These are phyloP conservation scores for Dryobates pubescens DNA, from an alignment of 2,797 vertebrate species.

Conservation along the genomic window DNA sequence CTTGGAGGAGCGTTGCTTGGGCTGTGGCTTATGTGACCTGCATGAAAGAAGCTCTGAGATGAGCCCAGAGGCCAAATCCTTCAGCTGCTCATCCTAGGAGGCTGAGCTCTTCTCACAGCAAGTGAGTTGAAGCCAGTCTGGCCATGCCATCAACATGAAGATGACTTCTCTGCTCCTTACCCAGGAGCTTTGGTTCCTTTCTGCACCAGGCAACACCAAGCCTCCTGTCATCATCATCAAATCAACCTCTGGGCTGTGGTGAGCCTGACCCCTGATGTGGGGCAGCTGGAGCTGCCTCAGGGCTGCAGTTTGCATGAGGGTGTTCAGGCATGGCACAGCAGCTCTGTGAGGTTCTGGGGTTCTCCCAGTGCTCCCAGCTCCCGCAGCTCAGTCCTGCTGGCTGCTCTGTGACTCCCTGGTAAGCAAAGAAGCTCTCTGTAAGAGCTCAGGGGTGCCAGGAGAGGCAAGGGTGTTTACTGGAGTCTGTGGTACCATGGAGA, in stretches of 20 bases:
- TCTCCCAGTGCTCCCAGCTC: background rate
- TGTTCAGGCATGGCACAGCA: background rate
- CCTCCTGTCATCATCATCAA: background rate
- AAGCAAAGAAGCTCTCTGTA: background rate
- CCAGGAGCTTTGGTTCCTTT: background rate
- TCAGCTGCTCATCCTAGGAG: fast-evolving
- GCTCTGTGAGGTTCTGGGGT: background rate
- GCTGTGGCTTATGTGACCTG: background rate
- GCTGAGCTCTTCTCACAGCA: background rate
- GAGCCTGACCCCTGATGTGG: background rate
- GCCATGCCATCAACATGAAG: background rate
- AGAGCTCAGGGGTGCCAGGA: background rate
- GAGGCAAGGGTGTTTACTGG: background rate
- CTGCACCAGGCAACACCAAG: background rate
- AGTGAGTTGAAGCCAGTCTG: background rate
- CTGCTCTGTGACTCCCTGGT: background rate
- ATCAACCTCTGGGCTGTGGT: background rate
- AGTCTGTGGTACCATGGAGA: background rate
- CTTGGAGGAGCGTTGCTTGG: background rate
- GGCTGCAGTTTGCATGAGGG: fast-evolving
- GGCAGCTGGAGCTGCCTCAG: too few relatives aligned
- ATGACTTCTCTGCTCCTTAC: background rate
- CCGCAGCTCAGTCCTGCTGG: background rate
- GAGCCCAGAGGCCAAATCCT: background rate
- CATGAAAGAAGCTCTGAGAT: background rate